Conservation (phyloP, 2,888 invertebrate species). For the Melieria crassipennis region DNA sequence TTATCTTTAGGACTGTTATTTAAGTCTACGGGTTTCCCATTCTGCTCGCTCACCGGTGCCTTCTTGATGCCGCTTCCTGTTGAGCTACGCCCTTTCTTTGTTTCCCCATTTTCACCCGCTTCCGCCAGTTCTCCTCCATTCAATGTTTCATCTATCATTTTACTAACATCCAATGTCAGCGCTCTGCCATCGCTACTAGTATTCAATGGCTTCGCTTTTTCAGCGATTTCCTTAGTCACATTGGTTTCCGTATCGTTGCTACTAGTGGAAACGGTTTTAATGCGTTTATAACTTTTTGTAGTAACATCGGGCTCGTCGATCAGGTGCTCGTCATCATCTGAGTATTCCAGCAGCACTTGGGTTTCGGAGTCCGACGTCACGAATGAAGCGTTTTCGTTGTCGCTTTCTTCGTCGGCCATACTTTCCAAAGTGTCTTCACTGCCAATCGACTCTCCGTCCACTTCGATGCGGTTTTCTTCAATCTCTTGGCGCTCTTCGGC, state of each 20-base stretch:
- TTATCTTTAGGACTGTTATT: neutral
- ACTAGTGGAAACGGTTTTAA: slow-evolving; percentile 10
- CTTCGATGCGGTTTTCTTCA: slow-evolving; percentile 67
- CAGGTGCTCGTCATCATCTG: slow-evolving; percentile 38
- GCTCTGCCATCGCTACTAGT: neutral
- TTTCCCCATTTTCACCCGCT: neutral
- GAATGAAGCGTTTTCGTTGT: slow-evolving; percentile 68
- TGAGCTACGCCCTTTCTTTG: neutral
- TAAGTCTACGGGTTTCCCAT: neutral
- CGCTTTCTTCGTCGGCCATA: slow-evolving; percentile 54
- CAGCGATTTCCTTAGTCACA: neutral
- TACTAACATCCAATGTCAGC: too few relatives aligned
- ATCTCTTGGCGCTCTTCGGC: slow-evolving; percentile 68
- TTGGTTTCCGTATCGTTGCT: neutral
- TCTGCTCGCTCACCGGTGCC: neutral
- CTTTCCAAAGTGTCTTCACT: slow-evolving; percentile 62
- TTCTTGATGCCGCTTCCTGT: slow-evolving; percentile 20
- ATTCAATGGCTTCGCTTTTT: neutral
- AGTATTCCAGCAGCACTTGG: slow-evolving; percentile 39
- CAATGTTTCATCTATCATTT: too few relatives aligned
- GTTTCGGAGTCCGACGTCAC: slow-evolving; percentile 65
- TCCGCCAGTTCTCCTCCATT: neutral
- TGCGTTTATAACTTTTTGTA: neutral
- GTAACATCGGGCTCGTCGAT: neutral
- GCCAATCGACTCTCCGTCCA: slow-evolving; percentile 68